Evolutionary conservation across 2,113 vertebrate genomes (phyloP).

Genomic region (Apus apus): DNA sequence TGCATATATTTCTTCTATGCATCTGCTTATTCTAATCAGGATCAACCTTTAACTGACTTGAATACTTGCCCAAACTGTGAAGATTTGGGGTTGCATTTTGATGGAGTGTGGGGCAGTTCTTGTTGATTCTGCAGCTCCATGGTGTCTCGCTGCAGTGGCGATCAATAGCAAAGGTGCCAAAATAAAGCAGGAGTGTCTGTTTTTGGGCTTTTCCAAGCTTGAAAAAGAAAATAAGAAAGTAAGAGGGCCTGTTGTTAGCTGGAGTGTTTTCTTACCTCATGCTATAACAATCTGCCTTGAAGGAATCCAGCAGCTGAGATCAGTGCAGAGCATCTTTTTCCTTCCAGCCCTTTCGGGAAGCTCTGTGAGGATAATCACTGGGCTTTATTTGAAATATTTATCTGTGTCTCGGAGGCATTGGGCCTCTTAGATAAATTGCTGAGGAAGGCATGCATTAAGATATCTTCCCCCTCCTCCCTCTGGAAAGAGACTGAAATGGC

Average conservation of each 20-base stretch:
- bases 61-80: background rate
- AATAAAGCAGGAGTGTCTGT: slow-evolving; percentile 41
- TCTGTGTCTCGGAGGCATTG: background rate
- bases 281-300: background rate
- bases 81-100: background rate
- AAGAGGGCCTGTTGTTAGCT: slow-evolving; percentile 18
- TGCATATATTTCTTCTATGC: background rate
- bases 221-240: slow-evolving; percentile 19
- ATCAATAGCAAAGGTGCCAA: slow-evolving; percentile 42
- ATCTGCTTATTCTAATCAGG: background rate
- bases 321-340: background rate
- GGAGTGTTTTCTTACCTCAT: background rate
- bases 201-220: slow-evolving; percentile 12
- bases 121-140: background rate
- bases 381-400: slow-evolving; percentile 12
- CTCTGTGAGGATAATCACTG: background rate
- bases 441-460: background rate
- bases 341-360: background rate
- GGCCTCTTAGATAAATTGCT: background rate
- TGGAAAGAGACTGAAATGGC: background rate
- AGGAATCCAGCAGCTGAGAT: background rate
- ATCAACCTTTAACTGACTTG: background rate
- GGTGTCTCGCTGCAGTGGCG: slow-evolving; percentile 20
- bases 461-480: background rate
- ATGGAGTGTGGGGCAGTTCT: background rate